These are phyloP conservation scores for Buceros bicornis DNA, from an alignment of 2,797 vertebrate genomes.

Conservation along the genomic window DNA sequence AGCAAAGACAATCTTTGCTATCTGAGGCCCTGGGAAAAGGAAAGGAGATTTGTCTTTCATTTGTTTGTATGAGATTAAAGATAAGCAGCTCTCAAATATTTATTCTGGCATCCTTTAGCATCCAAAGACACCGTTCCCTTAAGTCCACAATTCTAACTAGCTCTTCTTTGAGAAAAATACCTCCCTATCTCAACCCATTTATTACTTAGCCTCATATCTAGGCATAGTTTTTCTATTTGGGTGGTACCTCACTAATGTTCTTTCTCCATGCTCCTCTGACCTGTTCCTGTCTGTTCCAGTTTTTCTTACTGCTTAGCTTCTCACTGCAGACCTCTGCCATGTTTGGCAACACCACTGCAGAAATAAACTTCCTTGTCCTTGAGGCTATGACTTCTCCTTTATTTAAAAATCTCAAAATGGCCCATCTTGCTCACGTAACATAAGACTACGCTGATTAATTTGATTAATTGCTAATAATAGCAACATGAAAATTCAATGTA, in stretches of 20 bases:
- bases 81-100: constrained; percentile 9
- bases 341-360: not conserved
- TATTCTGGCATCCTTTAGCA: constrained; percentile 2
- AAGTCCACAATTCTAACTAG: not conserved
- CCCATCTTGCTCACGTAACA: not conserved
- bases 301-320: not conserved
- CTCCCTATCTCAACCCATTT: not conserved
- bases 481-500: not conserved
- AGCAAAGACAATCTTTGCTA: not conserved
- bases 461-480: not conserved
- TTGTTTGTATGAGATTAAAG: constrained; percentile 41
- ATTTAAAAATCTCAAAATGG: not conserved
- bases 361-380: not conserved
- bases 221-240: not conserved
- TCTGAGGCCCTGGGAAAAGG: not conserved
- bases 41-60: not conserved
- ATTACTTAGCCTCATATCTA: not conserved
- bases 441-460: not conserved
- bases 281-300: not conserved
- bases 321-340: not conserved
- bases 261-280: not conserved
- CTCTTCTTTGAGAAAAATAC: constrained; percentile 4
- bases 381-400: not conserved
- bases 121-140: not conserved
- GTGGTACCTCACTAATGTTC: not conserved